Evolutionary conservation across 2,888 invertebrate genomes (phyloP).

Genomic region (Ectemnius continuus): DNA sequence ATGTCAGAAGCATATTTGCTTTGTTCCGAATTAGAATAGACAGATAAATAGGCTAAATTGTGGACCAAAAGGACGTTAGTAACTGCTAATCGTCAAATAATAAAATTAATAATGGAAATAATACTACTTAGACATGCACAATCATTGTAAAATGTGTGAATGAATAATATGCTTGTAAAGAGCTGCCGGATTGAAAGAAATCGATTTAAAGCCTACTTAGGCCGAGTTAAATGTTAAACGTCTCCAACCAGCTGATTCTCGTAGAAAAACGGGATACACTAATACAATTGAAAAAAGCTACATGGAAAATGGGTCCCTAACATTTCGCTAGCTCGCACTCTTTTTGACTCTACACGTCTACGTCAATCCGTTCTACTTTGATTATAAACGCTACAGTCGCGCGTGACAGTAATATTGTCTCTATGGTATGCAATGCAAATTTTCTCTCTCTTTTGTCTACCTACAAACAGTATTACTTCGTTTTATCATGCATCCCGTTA

Average conservation of each 20-base stretch:
- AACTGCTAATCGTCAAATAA: slow-evolving; percentile 1
- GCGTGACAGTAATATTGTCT: slow-evolving; percentile 61
- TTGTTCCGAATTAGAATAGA: slow-evolving; percentile 23
- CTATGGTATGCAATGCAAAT: slow-evolving; percentile 57
- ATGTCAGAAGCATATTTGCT: slow-evolving; percentile 31
- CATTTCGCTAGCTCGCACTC: slow-evolving; percentile 37
- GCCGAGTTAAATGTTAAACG: slow-evolving; percentile 37
- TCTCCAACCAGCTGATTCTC: slow-evolving; percentile 6
- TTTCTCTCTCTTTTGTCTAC: slow-evolving; percentile 32
- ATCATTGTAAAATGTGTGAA: slow-evolving; percentile 34
- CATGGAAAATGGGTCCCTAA: slow-evolving; percentile 49
- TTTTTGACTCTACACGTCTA: slow-evolving; percentile 51
- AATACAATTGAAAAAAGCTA: slow-evolving; percentile 27
- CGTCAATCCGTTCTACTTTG: slow-evolving; percentile 60
- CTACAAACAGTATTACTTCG: slow-evolving; percentile 43
- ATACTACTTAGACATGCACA: slow-evolving; percentile 20
- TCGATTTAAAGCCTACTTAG: slow-evolving; percentile 45
- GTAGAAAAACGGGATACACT: slow-evolving; percentile 9
- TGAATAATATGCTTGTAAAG: slow-evolving; percentile 27
- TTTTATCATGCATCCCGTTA: slow-evolving; percentile 42
- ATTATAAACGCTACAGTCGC: slow-evolving; percentile 66
- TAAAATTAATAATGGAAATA: slow-evolving; percentile 21
- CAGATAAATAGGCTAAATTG: slow-evolving; percentile 48
- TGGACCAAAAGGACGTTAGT: slow-evolving; percentile 30
- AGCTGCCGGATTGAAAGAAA: slow-evolving; percentile 42